Percentiles rank a stretch among this genome's conserved stretches.
These are phyloP conservation scores for Cactoblastis cactorum DNA, from an alignment of 2,888 invertebrate species.

Conservation along the genomic window DNA sequence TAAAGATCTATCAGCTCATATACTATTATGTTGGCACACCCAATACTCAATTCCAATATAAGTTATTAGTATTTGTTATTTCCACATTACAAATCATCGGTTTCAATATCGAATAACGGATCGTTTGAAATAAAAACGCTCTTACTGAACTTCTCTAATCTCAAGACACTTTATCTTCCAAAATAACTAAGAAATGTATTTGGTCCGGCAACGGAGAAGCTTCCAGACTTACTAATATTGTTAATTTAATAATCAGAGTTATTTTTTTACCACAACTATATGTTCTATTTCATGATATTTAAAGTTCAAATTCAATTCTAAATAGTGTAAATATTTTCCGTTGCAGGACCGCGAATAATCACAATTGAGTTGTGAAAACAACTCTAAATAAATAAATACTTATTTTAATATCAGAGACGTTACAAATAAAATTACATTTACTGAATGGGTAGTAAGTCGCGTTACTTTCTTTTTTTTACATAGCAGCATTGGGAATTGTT, in stretches of 20 bases:
- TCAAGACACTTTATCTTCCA: slow-evolving; percentile 33
- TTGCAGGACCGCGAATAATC: slow-evolving; percentile 9
- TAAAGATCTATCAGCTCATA: too few relatives aligned
- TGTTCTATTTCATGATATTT: slow-evolving; percentile 1
- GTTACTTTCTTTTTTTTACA: slow-evolving; percentile 26
- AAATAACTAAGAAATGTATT: slow-evolving; percentile 18
- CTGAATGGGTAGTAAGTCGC: slow-evolving; percentile 28
- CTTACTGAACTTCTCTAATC: slow-evolving; percentile 50
- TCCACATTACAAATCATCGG: too few relatives aligned
- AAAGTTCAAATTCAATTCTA: background rate
- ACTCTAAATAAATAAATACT: slow-evolving; percentile 71
- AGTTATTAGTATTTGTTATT: too few relatives aligned
- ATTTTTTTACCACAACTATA: background rate
- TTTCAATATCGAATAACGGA: background rate
- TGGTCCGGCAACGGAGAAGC: slow-evolving; percentile 10
- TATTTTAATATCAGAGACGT: slow-evolving; percentile 64
- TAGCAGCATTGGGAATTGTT: slow-evolving; percentile 33
- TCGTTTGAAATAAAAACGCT: slow-evolving; percentile 1
- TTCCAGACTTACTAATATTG: background rate
- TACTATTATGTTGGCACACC: too few relatives aligned
- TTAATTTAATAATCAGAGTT: slow-evolving; percentile 3
- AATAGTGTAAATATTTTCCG: slow-evolving; percentile 1
- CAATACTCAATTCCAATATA: too few relatives aligned
- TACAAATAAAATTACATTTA: slow-evolving; percentile 48
- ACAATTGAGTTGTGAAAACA: slow-evolving; percentile 23